These are phyloP conservation scores for Neoseiulus cucumeris DNA, from an alignment of 1,140 invertebrate genomes.

Conservation along the genomic window DNA sequence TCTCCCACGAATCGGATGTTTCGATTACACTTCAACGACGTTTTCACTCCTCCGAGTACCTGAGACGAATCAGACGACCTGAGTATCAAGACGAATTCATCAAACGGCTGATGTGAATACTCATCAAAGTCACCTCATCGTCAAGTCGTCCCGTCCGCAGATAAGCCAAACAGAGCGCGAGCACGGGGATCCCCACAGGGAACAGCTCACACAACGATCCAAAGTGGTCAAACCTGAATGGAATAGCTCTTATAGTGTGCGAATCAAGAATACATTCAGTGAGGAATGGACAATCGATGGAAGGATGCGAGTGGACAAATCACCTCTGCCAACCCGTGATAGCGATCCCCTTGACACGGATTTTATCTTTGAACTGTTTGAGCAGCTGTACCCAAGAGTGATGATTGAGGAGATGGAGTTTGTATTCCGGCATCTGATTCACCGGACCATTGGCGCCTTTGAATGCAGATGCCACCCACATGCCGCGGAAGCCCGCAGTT, in stretches of 20 bases:
- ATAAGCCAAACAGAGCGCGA: conserved; percentile 29
- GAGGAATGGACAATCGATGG: too few species aligned
- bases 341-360: conserved; percentile 29
- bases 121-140: conserved; percentile 6
- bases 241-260: conserved; percentile 14
- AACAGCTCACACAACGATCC: conserved; percentile 42
- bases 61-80: conserved; percentile 15
- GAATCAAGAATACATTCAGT: not conserved
- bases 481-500: conserved; percentile 30
- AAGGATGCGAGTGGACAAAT: too few species aligned
- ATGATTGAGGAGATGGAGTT: conserved; percentile 32
- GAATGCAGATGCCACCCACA: conserved; percentile 40
- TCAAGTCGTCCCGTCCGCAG: conserved; percentile 17
- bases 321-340: conserved; percentile 35
- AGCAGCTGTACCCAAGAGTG: conserved; percentile 27
- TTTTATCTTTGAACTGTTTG: conserved; percentile 20
- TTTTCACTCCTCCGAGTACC: conserved; percentile 18
- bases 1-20: conserved; percentile 14
- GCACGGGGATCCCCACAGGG: conserved; percentile 39
- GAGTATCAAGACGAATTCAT: conserved; percentile 9
- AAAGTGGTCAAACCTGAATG: conserved; percentile 39
- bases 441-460: conserved; percentile 33
- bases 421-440: conserved; percentile 28
- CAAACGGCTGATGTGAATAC: not conserved
- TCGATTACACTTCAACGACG: conserved; percentile 18